A percentile compares a stretch with the other conserved stretches of the same genome.
These are phyloP conservation scores for Drosophila kepulauana DNA, from an alignment of 1,140 invertebrate species.

Conservation along the genomic window DNA sequence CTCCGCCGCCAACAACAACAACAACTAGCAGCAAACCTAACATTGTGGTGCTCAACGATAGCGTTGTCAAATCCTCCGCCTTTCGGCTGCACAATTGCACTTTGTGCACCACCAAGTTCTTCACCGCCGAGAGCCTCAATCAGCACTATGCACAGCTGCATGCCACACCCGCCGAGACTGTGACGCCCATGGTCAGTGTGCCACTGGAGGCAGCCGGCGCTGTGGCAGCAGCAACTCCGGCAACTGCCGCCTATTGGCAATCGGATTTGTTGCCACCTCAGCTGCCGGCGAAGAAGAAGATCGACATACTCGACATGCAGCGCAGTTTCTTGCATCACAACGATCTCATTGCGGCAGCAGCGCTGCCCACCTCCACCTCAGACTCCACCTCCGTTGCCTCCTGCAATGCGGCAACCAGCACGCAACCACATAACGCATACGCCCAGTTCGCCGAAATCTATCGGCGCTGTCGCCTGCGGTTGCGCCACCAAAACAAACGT, in stretches of 20 bases:
- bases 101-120: conserved; percentile 72
- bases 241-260: conserved; percentile 55
- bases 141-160: conserved; percentile 68
- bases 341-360: conserved; percentile 51
- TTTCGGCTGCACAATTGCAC: conserved; percentile 74
- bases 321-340: conserved; percentile 72
- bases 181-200: conserved; percentile 54
- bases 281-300: conserved; percentile 58
- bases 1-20: background rate
- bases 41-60: conserved; percentile 82
- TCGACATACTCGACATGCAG: conserved; percentile 76
- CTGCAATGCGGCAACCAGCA: no score
- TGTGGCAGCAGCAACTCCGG: background rate
- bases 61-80: conserved; percentile 77
- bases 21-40: conserved; percentile 61
- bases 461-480: conserved; percentile 45
- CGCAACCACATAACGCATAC: conserved; percentile 30
- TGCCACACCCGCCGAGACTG: conserved; percentile 5
- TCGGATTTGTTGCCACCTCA: conserved; percentile 55
- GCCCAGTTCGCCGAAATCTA: conserved; percentile 60
- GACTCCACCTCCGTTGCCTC: conserved; percentile 3
- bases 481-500: conserved; percentile 9
- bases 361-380: background rate
- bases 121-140: conserved; percentile 69
- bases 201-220: conserved; percentile 53